These are phyloP conservation scores for Zaprionus lachaisei DNA, from an alignment of 1,140 invertebrate genomes.

Conservation along the genomic window DNA sequence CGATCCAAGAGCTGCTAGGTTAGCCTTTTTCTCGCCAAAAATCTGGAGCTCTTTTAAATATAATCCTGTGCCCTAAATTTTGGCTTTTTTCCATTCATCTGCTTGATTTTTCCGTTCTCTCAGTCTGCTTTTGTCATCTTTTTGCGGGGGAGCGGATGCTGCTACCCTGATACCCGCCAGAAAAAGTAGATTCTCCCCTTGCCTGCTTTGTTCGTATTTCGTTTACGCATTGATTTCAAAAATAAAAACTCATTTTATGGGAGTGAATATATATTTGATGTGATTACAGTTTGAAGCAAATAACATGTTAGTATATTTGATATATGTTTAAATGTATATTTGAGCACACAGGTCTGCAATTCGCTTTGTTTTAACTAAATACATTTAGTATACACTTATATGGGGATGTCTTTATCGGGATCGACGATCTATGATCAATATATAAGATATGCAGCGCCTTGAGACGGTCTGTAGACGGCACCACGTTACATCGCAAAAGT, in stretches of 20 bases:
- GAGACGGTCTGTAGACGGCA: conserved; percentile 33
- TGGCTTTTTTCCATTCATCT: too few species aligned
- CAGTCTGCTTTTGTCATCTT: too few species aligned
- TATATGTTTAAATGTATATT: conserved; percentile 27
- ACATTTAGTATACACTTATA: conserved; percentile 14
- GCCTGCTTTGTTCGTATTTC: too few species aligned
- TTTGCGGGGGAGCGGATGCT: too few species aligned
- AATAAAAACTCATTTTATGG: conserved; percentile 4
- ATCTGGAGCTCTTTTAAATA: too few species aligned
- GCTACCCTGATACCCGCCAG: too few species aligned
- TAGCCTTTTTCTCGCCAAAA: too few species aligned
- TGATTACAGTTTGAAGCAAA: not conserved
- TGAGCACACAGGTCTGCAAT: conserved; percentile 47
- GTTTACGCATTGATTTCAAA: conserved; percentile 16
- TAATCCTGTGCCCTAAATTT: too few species aligned
- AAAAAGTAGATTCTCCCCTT: too few species aligned
- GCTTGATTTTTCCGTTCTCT: too few species aligned
- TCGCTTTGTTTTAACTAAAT: conserved; percentile 17
- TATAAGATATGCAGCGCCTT: conserved; percentile 16
- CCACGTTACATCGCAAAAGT: conserved; percentile 22
- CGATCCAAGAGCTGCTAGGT: too few species aligned
- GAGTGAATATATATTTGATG: conserved; percentile 11
- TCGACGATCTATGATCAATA: conserved; percentile 10
- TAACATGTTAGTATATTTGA: conserved; percentile 25
- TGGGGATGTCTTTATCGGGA: conserved; percentile 16